Percentiles rank a stretch among this genome's conserved stretches.
These are phyloP conservation scores for Venusia cambrica DNA, from an alignment of 2,888 invertebrate genomes.

Conservation along the genomic window DNA sequence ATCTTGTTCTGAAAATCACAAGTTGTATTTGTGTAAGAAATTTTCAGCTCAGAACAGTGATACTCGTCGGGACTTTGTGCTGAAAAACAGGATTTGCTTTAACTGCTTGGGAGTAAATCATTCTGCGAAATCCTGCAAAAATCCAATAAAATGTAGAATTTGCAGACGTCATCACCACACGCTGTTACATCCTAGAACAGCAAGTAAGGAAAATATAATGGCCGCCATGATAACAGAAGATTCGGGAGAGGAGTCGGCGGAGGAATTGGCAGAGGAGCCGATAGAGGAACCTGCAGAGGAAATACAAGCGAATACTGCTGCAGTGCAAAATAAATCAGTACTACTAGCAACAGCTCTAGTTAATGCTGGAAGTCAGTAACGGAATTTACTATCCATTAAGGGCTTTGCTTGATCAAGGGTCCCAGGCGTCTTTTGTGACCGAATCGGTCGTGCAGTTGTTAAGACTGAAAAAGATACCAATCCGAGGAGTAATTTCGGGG, in stretches of 20 bases:
- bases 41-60: constrained; percentile 2
- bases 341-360: constrained; percentile 5
- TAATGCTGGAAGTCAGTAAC: neutral
- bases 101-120: constrained; percentile 13
- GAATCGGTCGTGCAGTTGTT: constrained; percentile 8
- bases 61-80: constrained; percentile 2
- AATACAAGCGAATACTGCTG: constrained; percentile 3
- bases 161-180: constrained; percentile 11
- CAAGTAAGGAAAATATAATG: constrained; percentile 2
- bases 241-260: constrained; percentile 2
- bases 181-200: constrained; percentile 12
- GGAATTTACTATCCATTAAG: neutral
- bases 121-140: constrained; percentile 3
- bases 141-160: neutral
- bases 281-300: neutral
- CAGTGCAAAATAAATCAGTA: constrained; percentile 2
- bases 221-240: constrained; percentile 1
- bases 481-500: neutral
- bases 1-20: constrained; percentile 3
- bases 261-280: neutral
- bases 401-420: constrained; percentile 17
- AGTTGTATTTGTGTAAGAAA: constrained; percentile 1
- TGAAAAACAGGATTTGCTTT: constrained; percentile 5
- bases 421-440: constrained; percentile 18
- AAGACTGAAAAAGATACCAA: neutral